Percentiles rank a stretch among this genome's conserved stretches.
Conservation (phyloP, 2,888 invertebrate species). For the Hermaeophaga mercurialis region DNA sequence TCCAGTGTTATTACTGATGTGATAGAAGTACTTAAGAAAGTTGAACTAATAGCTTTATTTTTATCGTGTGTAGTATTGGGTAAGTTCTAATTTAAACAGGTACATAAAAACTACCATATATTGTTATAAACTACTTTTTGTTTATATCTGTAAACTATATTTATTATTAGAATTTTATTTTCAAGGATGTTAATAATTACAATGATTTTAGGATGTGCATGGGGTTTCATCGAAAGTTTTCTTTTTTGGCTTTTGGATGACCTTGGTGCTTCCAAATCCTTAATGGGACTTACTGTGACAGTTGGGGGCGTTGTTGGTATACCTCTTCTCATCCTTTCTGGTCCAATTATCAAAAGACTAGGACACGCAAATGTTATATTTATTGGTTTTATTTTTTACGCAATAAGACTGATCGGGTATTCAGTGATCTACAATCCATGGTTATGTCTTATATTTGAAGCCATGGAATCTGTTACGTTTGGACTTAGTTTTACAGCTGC, state of each 20-base stretch:
- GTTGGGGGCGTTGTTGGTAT: conserved; percentile 78
- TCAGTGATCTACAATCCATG: conserved; percentile 78
- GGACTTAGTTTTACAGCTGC: conserved; percentile 78
- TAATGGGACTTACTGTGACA: conserved; percentile 82
- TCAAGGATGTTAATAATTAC: too few relatives aligned
- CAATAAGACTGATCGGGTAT: conserved; percentile 73
- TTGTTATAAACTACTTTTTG: too few relatives aligned
- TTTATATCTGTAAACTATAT: too few relatives aligned
- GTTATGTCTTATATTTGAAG: conserved; percentile 76
- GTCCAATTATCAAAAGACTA: conserved; percentile 72
- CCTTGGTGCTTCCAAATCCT: conserved; percentile 72
- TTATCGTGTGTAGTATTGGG: conserved; percentile 75
- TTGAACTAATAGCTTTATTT: conserved; percentile 75
- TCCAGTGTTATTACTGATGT: conserved; percentile 73
- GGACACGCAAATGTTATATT: conserved; percentile 80
- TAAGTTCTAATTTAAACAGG: conserved; percentile 52
- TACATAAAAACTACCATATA: too few relatives aligned
- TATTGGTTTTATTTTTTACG: conserved; percentile 77
- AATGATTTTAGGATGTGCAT: conserved; percentile 69
- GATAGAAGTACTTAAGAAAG: conserved; percentile 67
- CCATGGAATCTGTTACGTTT: conserved; percentile 77
- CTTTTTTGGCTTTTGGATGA: conserved; percentile 81
- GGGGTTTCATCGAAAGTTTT: conserved; percentile 84
- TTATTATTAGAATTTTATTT: too few relatives aligned
- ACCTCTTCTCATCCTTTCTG: conserved; percentile 76